Evolutionary conservation across 2,797 vertebrate species (phyloP).

Genomic region (Kryptopterus vitreolus): DNA sequence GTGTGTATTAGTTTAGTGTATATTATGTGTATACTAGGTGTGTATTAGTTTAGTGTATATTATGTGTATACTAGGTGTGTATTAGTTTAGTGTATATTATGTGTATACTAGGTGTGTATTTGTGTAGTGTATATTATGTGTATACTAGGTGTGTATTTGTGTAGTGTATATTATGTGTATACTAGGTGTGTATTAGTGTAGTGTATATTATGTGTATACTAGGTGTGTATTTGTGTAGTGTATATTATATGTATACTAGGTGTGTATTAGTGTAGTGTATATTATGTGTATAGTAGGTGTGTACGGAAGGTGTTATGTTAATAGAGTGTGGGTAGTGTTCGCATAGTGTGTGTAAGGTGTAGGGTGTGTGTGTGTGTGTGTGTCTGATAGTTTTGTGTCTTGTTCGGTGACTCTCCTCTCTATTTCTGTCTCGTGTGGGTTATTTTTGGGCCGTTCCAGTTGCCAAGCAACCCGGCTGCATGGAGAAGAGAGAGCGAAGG

Average conservation of each 20-base stretch:
- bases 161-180: neutral
- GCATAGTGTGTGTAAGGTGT: too few species aligned
- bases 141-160: neutral
- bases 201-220: neutral
- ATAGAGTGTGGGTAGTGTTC: too few species aligned
- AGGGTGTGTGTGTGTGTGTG: constrained; percentile 1
- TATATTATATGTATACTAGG: neutral
- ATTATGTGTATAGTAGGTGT: too few species aligned
- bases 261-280: neutral
- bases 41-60: neutral
- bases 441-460: constrained; percentile 78
- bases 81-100: neutral
- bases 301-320: too few species aligned
- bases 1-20: too few species aligned
- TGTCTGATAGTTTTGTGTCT: constrained; percentile 22
- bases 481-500: constrained; percentile 60
- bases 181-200: neutral
- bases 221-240: neutral
- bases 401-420: constrained; percentile 53
- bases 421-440: constrained; percentile 78
- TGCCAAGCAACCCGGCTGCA: constrained; percentile 80
- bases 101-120: neutral
- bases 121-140: neutral
- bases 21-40: neutral
- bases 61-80: neutral